Base-by-base conservation (phyloP, 2,888 invertebrate species). In the Chrysopilus asiliformis region DNA sequence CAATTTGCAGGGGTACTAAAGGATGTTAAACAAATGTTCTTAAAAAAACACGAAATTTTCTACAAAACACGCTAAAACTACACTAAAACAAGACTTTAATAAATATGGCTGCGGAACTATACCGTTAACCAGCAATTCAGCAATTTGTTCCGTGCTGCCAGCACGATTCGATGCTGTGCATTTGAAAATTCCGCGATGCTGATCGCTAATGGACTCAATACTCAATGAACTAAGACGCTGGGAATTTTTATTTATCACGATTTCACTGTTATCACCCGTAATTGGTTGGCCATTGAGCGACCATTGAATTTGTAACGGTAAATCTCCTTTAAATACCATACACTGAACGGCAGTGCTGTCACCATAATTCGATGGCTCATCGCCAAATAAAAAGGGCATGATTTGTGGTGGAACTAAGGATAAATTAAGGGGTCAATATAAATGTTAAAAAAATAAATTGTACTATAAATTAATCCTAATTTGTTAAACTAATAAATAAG, bases 381-480 rank as follows among this genome's bases (percentile, higher is more conserved):
- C 78, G 44, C 80, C 81, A 56, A 82, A 83, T 52, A 75, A 72
- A 52, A 83, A 83, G 45, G 78, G 74, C 50, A 76, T 73, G 52
- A 85, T 78, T 71, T 82, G 80, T 45, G 84, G 83, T 52, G 77
- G 72, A 61, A 83, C 83, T 83, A 62, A 53, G n/a, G n/a, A n/a
- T n/a, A n/a, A n/a, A n/a, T n/a, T n/a, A n/a, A n/a, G n/a, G n/a
- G n/a, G n/a, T n/a, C n/a, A n/a, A n/a, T n/a, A n/a, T n/a, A n/a
- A n/a, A n/a, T 6, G 4, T 7, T 4, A 12, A 29, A 15, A 29
- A 16, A 29, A 8, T 7, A 29, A 27, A 4, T 13, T 4, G 9
- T 2, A 27, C 9, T 16, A 29, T n/a, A 30, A 30, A n/a, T 4
- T 18, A 12, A 30, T 12, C 20, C 5, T 10, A 29, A 8, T 14